A percentile compares a stretch with the other conserved stretches of the same genome.
phyloP scores from a whole-genome alignment of 2,113 vertebrate species.

The Phylloscopus trochiloides region DNA sequence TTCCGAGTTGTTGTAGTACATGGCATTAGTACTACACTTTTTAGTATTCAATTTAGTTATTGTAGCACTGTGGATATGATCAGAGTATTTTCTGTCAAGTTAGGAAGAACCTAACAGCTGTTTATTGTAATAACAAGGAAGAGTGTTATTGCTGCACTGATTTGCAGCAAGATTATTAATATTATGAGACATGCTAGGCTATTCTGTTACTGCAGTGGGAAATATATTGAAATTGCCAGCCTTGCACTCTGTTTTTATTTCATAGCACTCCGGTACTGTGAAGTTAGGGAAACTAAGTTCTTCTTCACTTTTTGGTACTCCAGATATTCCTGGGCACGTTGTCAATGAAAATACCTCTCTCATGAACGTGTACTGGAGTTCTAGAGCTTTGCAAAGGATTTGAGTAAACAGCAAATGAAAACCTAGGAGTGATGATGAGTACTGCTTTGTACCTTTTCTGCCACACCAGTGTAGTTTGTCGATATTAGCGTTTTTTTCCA shows the following conservation, averaged over 20 bases:
- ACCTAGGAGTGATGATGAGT: background rate
- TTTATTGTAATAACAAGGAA: slow-evolving; percentile 29
- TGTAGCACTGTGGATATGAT: background rate
- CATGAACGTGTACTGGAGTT: background rate
- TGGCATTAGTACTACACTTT: background rate
- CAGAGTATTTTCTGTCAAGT: background rate
- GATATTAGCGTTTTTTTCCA: background rate
- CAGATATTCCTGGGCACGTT: background rate
- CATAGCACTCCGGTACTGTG: background rate
- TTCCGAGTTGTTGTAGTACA: background rate
- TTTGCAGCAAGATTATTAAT: slow-evolving; percentile 13
- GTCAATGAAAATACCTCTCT: background rate
- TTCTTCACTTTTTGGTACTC: background rate
- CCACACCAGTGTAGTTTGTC: background rate
- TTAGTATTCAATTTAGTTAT: background rate
- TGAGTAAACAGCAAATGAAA: background rate
- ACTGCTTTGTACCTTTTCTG: background rate
- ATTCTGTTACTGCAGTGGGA: background rate
- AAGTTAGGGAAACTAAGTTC: background rate
- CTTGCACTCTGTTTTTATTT: background rate
- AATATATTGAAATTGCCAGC: background rate
- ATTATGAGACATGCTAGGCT: background rate
- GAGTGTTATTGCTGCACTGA: background rate
- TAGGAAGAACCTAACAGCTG: background rate
- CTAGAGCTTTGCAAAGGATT: background rate